Percentiles rank a stretch among this genome's conserved stretches.
Evolutionary conservation across 2,888 invertebrate genomes (phyloP).

Genomic region (Metalampra italica): DNA sequence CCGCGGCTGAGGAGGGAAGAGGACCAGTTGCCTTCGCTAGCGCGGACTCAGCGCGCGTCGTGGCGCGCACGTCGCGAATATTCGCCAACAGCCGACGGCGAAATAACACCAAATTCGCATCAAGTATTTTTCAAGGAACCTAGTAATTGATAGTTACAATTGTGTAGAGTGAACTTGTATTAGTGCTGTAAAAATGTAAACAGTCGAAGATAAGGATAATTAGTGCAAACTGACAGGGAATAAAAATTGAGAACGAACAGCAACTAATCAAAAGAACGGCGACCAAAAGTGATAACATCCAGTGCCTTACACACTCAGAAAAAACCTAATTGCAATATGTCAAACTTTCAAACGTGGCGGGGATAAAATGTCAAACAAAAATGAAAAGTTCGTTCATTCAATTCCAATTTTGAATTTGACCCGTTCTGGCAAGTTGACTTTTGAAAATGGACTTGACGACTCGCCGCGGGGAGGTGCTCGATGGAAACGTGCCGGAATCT

Average conservation of each 20-base stretch:
- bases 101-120: not conserved
- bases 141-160: not conserved
- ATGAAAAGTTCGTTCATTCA: constrained; percentile 12
- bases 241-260: not conserved
- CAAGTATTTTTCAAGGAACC: not conserved
- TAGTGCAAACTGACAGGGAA: not conserved
- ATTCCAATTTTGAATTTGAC: constrained; percentile 15
- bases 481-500: constrained; percentile 27
- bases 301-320: not conserved
- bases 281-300: not conserved
- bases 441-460: constrained; percentile 73
- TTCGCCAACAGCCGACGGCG: constrained; percentile 15
- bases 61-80: constrained; percentile 29
- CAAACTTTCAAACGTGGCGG: constrained; percentile 9
- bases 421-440: constrained; percentile 23
- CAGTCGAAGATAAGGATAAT: not conserved
- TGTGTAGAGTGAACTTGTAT: not conserved
- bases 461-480: constrained; percentile 56
- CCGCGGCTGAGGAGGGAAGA: constrained; percentile 55
- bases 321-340: not conserved
- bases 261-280: not conserved
- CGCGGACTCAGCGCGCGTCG: constrained; percentile 66
- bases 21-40: constrained; percentile 65
- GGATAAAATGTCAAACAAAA: constrained; percentile 22
- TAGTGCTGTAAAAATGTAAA: not conserved